Percentiles rank a stretch among this genome's conserved stretches.
phyloP scores from a whole-genome alignment of 2,888 invertebrate genomes.

The Chloroclysta siterata region DNA sequence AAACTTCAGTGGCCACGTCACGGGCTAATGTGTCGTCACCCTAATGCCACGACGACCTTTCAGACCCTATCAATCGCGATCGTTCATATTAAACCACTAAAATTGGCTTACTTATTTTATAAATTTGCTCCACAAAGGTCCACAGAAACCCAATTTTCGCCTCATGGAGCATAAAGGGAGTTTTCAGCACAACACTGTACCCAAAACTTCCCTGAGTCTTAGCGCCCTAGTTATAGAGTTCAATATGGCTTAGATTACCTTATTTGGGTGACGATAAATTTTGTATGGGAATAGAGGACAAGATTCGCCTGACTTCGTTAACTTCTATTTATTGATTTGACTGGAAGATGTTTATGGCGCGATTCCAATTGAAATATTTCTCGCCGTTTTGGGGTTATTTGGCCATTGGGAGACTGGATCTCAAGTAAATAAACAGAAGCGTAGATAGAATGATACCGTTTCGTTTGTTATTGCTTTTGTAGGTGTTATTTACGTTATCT shows the following conservation, averaged over 20 bases:
- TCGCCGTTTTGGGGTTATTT: conserved; percentile 31
- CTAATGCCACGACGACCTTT: conserved; percentile 22
- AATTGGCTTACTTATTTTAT: conserved; percentile 47
- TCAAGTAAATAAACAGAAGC: conserved; percentile 29
- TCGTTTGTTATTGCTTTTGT: background rate
- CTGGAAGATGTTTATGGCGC: conserved; percentile 43
- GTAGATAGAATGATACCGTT: background rate
- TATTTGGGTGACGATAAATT: conserved; percentile 1
- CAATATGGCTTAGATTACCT: background rate
- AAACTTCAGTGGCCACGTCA: conserved; percentile 13
- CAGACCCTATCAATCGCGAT: conserved; percentile 40
- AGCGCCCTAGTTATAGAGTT: conserved; percentile 8
- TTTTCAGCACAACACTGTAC: conserved; percentile 22
- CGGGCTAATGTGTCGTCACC: conserved; percentile 16
- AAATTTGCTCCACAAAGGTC: conserved; percentile 46
- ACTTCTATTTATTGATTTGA: conserved; percentile 46
- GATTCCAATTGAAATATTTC: conserved; percentile 44
- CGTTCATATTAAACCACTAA: conserved; percentile 39
- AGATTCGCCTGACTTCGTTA: conserved; percentile 44
- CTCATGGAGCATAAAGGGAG: conserved; percentile 44
- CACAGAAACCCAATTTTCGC: conserved; percentile 43
- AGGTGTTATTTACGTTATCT: background rate
- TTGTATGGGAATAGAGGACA: conserved; percentile 38
- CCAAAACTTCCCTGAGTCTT: conserved; percentile 19
- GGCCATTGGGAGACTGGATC: conserved; percentile 17